phyloP scores from a whole-genome alignment of 1,140 invertebrate species.

The Drosophila pseudoananassae region DNA sequence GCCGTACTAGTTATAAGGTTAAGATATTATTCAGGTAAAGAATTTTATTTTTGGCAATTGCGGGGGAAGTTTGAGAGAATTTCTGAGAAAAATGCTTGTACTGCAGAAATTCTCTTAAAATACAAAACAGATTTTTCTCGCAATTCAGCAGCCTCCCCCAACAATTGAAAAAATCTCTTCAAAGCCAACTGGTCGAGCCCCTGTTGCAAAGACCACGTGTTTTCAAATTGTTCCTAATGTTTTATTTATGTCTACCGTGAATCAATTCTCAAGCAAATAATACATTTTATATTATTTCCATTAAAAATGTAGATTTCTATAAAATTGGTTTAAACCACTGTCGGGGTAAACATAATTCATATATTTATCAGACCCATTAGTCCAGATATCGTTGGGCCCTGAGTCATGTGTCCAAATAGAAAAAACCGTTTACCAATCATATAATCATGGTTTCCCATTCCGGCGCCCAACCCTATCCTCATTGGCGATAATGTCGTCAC shows the following conservation, averaged over 20 bases:
- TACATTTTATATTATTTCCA: background rate
- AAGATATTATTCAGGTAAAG: slow-evolving; percentile 18
- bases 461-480: slow-evolving; percentile 1
- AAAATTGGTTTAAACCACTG: background rate
- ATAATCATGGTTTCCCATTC: slow-evolving; percentile 2
- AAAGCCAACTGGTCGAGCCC: slow-evolving; percentile 53
- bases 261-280: background rate
- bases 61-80: slow-evolving; percentile 13
- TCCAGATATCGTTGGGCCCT: slow-evolving; percentile 4
- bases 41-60: slow-evolving; percentile 21
- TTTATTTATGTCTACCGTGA: background rate
- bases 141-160: slow-evolving; percentile 29
- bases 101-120: slow-evolving; percentile 7
- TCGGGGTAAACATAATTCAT: slow-evolving; percentile 1
- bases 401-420: slow-evolving; percentile 7
- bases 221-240: background rate
- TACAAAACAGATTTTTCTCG: background rate
- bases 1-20: slow-evolving; percentile 6
- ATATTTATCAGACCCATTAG: slow-evolving; percentile 8
- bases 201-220: slow-evolving; percentile 3
- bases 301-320: background rate
- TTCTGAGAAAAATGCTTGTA: slow-evolving; percentile 13
- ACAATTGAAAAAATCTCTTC: background rate
- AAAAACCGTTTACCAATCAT: background rate
- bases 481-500: slow-evolving; percentile 12